Conservation (phyloP, 2,797 vertebrate genomes). For the Sebastes alutus region DNA sequence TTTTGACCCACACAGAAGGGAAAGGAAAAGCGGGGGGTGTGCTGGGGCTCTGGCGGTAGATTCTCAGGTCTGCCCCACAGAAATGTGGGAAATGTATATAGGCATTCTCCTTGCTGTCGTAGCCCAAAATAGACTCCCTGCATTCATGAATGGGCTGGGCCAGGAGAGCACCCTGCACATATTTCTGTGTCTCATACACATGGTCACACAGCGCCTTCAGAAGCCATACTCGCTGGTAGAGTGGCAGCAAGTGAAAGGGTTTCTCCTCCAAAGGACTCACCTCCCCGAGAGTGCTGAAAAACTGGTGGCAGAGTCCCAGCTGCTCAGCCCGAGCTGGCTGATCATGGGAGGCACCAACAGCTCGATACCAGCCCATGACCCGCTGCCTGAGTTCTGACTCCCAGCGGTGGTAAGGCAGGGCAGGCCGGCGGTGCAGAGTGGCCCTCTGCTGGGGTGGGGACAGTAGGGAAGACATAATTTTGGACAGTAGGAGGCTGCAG, state of each 20-base stretch:
- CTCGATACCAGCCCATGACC: conserved; percentile 91
- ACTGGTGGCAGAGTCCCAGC: conserved; percentile 92
- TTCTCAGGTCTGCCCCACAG: conserved; percentile 95
- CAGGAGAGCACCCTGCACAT: conserved; percentile 94
- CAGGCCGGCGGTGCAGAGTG: conserved; percentile 89
- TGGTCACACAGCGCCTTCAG: conserved; percentile 97
- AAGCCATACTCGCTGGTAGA: conserved; percentile 95
- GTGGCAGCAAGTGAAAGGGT: conserved; percentile 92
- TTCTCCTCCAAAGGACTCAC: conserved; percentile 90
- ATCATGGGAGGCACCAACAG: conserved; percentile 86
- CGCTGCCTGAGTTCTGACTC: conserved; percentile 92
- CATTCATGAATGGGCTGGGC: conserved; percentile 98
- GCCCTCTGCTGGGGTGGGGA: conserved; percentile 90
- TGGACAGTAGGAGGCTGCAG: conserved; percentile 93
- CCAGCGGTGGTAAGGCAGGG: conserved; percentile 92
- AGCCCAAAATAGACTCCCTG: conserved; percentile 97
- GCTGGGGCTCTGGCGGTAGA: conserved; percentile 95
- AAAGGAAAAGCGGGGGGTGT: conserved; percentile 87
- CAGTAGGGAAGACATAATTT: conserved; percentile 97
- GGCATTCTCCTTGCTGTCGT: conserved; percentile 93
- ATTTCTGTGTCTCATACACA: conserved; percentile 96
- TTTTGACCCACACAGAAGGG: conserved; percentile 81
- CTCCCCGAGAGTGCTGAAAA: conserved; percentile 91
- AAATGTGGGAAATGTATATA: conserved; percentile 99
- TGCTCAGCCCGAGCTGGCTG: conserved; percentile 88